Base-by-base conservation (phyloP, 2,113 vertebrate species). In the Laticauda colubrina region DNA sequence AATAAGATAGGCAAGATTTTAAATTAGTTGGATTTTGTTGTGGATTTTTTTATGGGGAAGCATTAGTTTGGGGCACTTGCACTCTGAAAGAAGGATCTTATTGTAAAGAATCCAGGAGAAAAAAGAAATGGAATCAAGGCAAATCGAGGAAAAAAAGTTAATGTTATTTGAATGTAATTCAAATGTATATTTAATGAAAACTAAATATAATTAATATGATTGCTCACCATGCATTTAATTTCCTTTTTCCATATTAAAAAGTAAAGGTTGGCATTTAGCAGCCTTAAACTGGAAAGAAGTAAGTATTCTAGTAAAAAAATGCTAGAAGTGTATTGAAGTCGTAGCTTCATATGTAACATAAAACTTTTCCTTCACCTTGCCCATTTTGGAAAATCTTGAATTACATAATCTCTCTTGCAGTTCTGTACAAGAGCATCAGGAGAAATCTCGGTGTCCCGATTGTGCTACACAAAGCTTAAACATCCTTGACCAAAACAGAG, bases 331-430 rank as follows among this genome's bases (percentile, higher is more conserved):
- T 26, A 54, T 81, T 21, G 29, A 45, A 86, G 26, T 87, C 39
- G 8, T 11, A 5, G 1, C 12, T 12, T 20, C 14, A 51, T 34
- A 85, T 59, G 4, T 43, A 91, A n/a, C 24, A 39, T 56, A 55
- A 57, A 91, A 15, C 11, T 53, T 87, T 87, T 88, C 57, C 45
- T 54, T 57, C 57, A 54, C 1, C 20, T 53, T 54, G 56, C 45
- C 56, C 56, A 48, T 61, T 34, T 39, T 9, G 64, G 34, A 89
- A 34, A 61, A 91, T 2, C 10, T 86, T 39, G 20, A 91, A 93
- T 53, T 6, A 4, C 0, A 45, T 90, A 55, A 90, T 92, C 29
- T 96, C 94, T 89, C 0, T 96, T 95, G 90, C 95, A 98, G 97
- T 55, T 95, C 93, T 5, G 90, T 93, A 39, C 93, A n/a, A 88